A percentile compares a stretch with the other conserved stretches of the same genome.
Conservation (phyloP, 2,888 invertebrate genomes). For the Polydrusus tereticollis region DNA sequence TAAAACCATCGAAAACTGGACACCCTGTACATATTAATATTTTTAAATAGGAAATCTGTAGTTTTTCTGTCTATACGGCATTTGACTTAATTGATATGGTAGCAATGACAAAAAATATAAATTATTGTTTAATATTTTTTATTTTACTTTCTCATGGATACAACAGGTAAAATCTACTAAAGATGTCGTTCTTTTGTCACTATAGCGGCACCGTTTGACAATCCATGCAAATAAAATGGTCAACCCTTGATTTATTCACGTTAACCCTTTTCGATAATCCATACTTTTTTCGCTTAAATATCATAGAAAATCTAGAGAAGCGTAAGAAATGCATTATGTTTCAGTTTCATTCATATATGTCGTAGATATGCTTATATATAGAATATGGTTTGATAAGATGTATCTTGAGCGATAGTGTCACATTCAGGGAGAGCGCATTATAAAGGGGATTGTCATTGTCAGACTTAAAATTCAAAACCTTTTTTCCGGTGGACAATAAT, state of each 20-base stretch:
- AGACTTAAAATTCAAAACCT: slow-evolving; percentile 33
- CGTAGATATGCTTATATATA: slow-evolving; percentile 21
- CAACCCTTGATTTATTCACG: slow-evolving; percentile 37
- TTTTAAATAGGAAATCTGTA: too few relatives aligned
- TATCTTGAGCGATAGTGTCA: slow-evolving; percentile 41
- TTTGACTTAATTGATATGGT: too few relatives aligned
- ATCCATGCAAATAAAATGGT: slow-evolving; percentile 45
- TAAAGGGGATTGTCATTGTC: slow-evolving; percentile 45
- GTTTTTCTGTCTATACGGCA: too few relatives aligned
- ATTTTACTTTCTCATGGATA: neutral
- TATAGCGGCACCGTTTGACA: slow-evolving; percentile 41
- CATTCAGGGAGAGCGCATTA: slow-evolving; percentile 22
- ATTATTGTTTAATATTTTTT: neutral
- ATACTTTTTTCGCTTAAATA: slow-evolving; percentile 46
- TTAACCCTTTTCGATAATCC: slow-evolving; percentile 48
- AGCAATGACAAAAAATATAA: too few relatives aligned
- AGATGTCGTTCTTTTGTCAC: slow-evolving; percentile 22
- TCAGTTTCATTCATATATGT: slow-evolving; percentile 43
- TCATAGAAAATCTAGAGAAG: slow-evolving; percentile 46
- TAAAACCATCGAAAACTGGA: too few relatives aligned
- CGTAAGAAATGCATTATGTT: slow-evolving; percentile 46
- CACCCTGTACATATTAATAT: too few relatives aligned
- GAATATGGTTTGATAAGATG: slow-evolving; percentile 32
- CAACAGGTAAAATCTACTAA: slow-evolving; percentile 11
- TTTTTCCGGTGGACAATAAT: slow-evolving; percentile 26